Percentiles rank a stretch among this genome's conserved stretches.
These are phyloP conservation scores for Oppia nitens DNA, from an alignment of 1,140 invertebrate species.

Conservation along the genomic window DNA sequence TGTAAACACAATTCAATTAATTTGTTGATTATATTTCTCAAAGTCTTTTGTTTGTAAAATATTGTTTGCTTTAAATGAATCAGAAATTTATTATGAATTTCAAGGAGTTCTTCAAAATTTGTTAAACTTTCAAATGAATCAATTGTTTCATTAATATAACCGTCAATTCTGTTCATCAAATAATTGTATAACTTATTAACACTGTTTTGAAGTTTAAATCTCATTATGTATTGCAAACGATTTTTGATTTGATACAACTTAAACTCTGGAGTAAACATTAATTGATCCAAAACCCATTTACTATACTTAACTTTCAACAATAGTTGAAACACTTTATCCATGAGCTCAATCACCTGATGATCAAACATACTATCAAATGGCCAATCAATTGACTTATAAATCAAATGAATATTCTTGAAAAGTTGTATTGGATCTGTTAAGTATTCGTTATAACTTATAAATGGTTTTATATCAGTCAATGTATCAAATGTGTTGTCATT, in stretches of 20 bases:
- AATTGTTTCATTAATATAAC: neutral
- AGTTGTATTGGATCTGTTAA: neutral
- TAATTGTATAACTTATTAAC: neutral
- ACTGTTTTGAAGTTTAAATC: neutral
- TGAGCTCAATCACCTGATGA: neutral
- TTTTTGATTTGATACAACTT: neutral
- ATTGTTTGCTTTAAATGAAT: neutral
- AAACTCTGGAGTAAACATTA: neutral
- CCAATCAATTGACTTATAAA: neutral
- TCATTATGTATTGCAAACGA: neutral
- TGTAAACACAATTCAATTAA: neutral
- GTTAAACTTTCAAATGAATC: neutral
- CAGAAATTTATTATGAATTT: neutral
- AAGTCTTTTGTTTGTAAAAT: neutral
- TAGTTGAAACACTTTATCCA: neutral
- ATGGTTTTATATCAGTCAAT: neutral
- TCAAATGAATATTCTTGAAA: neutral
- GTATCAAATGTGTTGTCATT: neutral
- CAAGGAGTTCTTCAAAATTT: neutral
- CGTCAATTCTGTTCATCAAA: neutral
- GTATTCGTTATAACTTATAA: neutral
- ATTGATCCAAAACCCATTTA: neutral
- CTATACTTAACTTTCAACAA: neutral
- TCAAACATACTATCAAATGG: neutral
- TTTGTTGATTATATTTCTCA: neutral